Evolutionary conservation across 2,113 vertebrate species (phyloP).

Genomic region (Gorsachius goisagi): DNA sequence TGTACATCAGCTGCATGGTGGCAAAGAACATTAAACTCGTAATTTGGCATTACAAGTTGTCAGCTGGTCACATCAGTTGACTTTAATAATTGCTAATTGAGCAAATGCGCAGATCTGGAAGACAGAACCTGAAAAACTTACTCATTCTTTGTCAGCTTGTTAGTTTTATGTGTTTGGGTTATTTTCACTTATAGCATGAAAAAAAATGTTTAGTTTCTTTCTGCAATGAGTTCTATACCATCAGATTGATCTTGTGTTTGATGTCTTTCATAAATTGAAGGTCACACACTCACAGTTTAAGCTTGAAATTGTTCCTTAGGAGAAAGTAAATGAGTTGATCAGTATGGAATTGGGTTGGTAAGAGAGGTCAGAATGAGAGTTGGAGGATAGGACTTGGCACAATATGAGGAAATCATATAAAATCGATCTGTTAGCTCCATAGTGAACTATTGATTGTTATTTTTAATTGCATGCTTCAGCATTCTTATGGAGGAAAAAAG

Average conservation of each 20-base stretch:
- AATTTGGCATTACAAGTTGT: neutral
- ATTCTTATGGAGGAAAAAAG: neutral
- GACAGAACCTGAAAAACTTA: constrained; percentile 11
- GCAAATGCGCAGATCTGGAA: neutral
- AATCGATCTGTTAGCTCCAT: neutral
- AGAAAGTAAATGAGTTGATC: constrained; percentile 35
- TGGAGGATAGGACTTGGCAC: neutral
- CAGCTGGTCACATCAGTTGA: neutral
- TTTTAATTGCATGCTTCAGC: neutral
- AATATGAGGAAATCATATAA: neutral
- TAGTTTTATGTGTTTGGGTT: neutral
- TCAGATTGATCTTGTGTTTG: constrained; percentile 20
- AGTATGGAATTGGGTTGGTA: neutral
- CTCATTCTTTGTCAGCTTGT: constrained; percentile 29
- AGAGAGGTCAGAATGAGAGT: neutral
- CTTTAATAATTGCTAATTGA: constrained; percentile 4
- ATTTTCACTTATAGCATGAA: constrained; percentile 5
- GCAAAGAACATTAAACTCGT: neutral
- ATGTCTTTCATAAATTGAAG: constrained; percentile 45
- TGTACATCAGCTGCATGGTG: neutral
- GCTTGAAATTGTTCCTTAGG: constrained; percentile 31
- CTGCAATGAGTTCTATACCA: neutral
- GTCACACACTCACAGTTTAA: constrained; percentile 25
- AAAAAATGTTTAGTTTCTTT: neutral
- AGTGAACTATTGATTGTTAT: neutral